Evolutionary conservation across 1,140 invertebrate genomes (phyloP), one percentile per base, ranked within the genome.

Genomic region (Chironomus tepperi): DNA sequence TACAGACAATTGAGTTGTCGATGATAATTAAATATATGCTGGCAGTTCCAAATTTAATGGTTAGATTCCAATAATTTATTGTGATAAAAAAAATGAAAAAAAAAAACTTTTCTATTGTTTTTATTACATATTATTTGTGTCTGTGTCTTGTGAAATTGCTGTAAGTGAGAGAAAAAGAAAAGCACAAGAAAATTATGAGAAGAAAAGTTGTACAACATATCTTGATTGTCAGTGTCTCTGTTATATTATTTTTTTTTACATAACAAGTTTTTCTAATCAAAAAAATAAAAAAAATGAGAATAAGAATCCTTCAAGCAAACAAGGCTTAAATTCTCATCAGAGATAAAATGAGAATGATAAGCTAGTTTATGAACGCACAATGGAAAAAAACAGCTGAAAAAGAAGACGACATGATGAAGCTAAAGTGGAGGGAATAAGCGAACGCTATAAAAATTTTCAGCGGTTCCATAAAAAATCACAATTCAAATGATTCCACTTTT

Each of bases 401-500:
- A 70, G 65, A 70, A 70, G 65, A 12, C n/a, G 2, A 2, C 10
- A 12, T 57, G 9, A 57, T n/a, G 9, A 57, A 57, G 47, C 47
- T 57, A n/a, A 57, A 57, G n/a, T 12, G n/a, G 47, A n/a, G 47
- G n/a, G n/a, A 57, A 57, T 12, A 57, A 12, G 47, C 24, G 24
- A 34, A 34, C n/a, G 47, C 47, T 57, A 57, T 57, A 57, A 57
- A 57, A 70, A 70, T 70, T 57, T 57, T 70, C 65, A 70, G 65
- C 18, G 65, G 65, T 19, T 70, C 19, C 65, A 70, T 70, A 70
- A 70, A 70, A n/a, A 70, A 70, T 70, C 65, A 70, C 65, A 70
- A 70, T 70, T 70, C 18, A 70, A 70, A 70, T 70, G 65, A 70
- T 70, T 70, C 65, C 65, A 70, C 65, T 70, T 70, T 70, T 70